A percentile compares a stretch with the other conserved stretches of the same genome.
phyloP scores from a whole-genome alignment of 1,140 invertebrate species.

The Drosophila sp. region DNA sequence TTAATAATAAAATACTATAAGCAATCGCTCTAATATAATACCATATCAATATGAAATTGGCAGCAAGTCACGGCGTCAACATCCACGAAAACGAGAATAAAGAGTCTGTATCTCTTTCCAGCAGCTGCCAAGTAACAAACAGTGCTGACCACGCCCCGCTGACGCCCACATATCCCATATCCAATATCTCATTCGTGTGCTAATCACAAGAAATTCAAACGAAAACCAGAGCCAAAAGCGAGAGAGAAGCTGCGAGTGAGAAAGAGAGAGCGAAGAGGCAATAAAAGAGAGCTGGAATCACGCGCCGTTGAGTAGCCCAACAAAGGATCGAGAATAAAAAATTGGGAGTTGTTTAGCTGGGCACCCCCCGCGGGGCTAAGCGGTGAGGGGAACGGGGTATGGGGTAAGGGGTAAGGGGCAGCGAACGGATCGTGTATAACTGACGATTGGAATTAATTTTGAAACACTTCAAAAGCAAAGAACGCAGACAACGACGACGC shows the following conservation, averaged over 20 bases:
- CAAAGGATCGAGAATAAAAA: conserved; percentile 53
- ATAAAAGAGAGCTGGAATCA: conserved; percentile 57
- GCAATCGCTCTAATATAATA: background rate
- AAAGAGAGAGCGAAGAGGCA: conserved; percentile 5
- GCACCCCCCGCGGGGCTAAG: conserved; percentile 70
- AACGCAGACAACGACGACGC: conserved; percentile 50
- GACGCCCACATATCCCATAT: conserved; percentile 44
- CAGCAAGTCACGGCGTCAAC: conserved; percentile 7
- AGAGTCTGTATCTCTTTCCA: conserved; percentile 19
- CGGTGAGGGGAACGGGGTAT: conserved; percentile 1
- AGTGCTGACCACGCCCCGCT: conserved; percentile 52
- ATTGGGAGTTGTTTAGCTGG: conserved; percentile 58
- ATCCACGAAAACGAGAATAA: background rate
- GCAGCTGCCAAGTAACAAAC: conserved; percentile 58
- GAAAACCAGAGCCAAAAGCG: conserved; percentile 42
- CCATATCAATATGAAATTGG: background rate
- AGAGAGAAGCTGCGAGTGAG: background rate
- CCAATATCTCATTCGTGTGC: conserved; percentile 66
- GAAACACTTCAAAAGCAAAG: conserved; percentile 76
- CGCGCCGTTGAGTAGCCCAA: conserved; percentile 61
- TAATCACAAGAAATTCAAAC: conserved; percentile 79
- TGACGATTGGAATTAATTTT: conserved; percentile 78
- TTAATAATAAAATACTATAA: background rate
- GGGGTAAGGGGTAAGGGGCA: conserved; percentile 36
- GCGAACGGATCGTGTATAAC: conserved; percentile 19